These are phyloP conservation scores for Urocitellus parryii DNA, from an alignment of 2,113 vertebrate genomes.

Conservation along the genomic window DNA sequence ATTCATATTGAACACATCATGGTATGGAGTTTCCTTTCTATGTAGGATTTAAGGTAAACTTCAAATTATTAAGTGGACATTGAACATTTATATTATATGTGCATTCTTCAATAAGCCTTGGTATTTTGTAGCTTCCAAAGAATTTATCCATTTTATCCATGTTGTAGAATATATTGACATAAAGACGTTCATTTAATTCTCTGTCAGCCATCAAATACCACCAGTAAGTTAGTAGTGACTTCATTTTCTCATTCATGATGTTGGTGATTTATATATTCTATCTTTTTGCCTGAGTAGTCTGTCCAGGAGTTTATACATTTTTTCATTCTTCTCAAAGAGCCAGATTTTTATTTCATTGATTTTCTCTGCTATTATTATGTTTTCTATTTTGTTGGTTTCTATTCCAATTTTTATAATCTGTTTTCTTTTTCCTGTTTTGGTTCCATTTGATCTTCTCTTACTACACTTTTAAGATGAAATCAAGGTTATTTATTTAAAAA, in stretches of 20 bases:
- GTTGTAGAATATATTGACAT: neutral
- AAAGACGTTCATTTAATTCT: neutral
- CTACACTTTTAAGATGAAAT: neutral
- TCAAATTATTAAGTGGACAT: neutral
- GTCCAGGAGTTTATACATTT: neutral
- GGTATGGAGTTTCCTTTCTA: neutral
- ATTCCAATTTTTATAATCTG: neutral
- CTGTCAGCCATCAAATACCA: neutral
- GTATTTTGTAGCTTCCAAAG: neutral
- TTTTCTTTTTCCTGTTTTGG: neutral
- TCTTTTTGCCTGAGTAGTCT: neutral
- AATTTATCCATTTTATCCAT: neutral
- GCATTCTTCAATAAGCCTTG: neutral
- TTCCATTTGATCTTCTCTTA: neutral
- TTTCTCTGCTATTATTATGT: neutral
- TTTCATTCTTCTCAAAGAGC: neutral
- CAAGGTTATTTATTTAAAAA: neutral
- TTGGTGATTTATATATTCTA: neutral
- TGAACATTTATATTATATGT: neutral
- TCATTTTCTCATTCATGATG: neutral
- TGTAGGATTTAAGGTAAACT: neutral
- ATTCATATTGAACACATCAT: neutral
- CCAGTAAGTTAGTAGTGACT: neutral
- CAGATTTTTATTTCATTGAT: neutral
- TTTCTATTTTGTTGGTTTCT: neutral